Evolutionary conservation across 2,888 invertebrate genomes (phyloP).

Genomic region (Elegia similella): DNA sequence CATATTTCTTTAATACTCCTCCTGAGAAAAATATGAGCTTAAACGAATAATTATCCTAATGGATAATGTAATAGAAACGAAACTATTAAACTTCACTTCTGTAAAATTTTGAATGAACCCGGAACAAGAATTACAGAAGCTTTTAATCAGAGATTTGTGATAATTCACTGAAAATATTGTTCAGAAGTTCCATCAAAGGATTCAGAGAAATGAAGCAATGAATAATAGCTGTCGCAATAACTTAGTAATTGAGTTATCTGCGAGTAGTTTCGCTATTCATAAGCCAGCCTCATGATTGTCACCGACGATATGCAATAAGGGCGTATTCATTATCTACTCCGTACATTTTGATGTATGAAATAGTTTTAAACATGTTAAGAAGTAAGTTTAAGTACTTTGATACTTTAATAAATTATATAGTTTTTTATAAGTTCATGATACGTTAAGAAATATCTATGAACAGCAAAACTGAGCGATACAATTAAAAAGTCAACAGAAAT

Average conservation of each 20-base stretch:
- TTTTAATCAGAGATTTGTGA: neutral
- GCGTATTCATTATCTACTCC: neutral
- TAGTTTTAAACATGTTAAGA: no score
- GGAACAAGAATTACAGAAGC: neutral
- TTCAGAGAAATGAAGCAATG: neutral
- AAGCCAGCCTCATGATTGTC: slow-evolving; percentile 13
- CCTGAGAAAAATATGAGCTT: no score
- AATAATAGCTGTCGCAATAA: neutral
- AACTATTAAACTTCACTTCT: no score
- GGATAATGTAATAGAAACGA: no score
- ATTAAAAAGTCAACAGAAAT: neutral
- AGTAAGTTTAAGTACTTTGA: no score
- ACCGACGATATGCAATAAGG: neutral
- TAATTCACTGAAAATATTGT: neutral
- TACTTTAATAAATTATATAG: no score
- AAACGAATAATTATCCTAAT: no score
- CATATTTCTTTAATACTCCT: no score
- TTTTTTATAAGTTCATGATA: no score
- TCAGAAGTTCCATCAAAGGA: neutral
- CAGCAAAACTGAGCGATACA: no score
- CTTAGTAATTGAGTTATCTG: neutral
- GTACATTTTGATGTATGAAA: neutral
- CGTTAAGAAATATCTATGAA: no score
- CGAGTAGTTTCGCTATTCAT: slow-evolving; percentile 7
- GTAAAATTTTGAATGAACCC: neutral